phyloP scores from a whole-genome alignment of 2,797 vertebrate genomes.

The Antrozous pallidus region DNA sequence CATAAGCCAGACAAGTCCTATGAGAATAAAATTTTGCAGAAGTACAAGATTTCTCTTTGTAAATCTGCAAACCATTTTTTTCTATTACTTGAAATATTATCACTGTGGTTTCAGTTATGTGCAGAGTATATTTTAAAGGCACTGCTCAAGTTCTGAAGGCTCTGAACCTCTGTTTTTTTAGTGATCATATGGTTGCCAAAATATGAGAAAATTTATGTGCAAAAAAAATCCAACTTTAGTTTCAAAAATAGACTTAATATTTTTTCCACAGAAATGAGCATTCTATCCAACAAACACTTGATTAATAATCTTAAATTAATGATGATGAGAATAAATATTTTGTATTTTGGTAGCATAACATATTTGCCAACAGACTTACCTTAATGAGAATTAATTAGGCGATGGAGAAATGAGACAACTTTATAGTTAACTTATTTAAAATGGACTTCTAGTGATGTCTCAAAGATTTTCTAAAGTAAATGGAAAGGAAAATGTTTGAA shows the following conservation, averaged over 20 bases:
- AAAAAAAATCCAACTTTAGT: not conserved
- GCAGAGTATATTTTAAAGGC: conserved; percentile 24
- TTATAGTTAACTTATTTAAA: not conserved
- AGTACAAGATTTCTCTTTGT: conserved; percentile 33
- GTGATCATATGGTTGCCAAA: not conserved
- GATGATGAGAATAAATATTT: conserved; percentile 30
- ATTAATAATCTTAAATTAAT: conserved; percentile 23
- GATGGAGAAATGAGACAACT: not conserved
- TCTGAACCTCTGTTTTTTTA: conserved; percentile 24
- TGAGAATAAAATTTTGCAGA: conserved; percentile 14
- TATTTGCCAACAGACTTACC: conserved; percentile 18
- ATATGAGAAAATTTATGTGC: not conserved
- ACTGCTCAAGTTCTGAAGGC: not conserved
- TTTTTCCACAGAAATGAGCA: conserved; percentile 42
- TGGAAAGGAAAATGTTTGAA: conserved; percentile 52
- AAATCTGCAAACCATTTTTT: conserved; percentile 57
- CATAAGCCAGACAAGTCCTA: not conserved
- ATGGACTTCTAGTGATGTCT: conserved; percentile 44
- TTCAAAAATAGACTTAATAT: conserved; percentile 3
- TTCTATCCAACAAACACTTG: not conserved
- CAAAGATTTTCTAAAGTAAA: conserved; percentile 51
- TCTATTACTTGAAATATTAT: conserved; percentile 47
- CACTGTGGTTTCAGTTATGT: conserved; percentile 28
- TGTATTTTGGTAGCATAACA: not conserved
- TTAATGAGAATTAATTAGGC: conserved; percentile 16